phyloP scores from a whole-genome alignment of 2,888 invertebrate genomes.

The Macaria notata region DNA sequence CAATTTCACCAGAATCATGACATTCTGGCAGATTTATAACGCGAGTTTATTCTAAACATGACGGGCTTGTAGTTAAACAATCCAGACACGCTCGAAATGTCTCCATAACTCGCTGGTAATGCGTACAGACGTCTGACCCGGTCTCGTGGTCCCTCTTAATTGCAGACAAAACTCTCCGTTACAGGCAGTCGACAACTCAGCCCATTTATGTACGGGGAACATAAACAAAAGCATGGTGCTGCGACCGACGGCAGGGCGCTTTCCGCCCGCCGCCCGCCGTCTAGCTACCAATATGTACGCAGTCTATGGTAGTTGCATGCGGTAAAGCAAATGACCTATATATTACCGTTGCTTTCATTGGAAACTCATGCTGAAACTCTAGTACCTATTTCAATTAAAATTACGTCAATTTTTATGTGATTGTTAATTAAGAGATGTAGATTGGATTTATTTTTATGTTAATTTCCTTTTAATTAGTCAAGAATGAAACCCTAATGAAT shows the following conservation, averaged over 20 bases:
- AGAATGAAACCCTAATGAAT: too few relatives aligned
- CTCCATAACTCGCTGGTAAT: conserved; percentile 69
- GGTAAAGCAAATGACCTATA: too few relatives aligned
- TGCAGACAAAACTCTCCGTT: conserved; percentile 77
- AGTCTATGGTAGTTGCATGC: too few relatives aligned
- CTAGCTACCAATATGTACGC: too few relatives aligned
- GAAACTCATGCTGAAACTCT: too few relatives aligned
- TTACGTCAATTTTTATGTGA: too few relatives aligned
- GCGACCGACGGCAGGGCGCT: conserved; percentile 50
- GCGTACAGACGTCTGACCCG: conserved; percentile 58
- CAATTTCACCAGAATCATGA: conserved; percentile 41
- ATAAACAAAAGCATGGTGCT: conserved; percentile 61
- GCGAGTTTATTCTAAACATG: conserved; percentile 57
- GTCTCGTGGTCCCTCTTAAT: conserved; percentile 70
- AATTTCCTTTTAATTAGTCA: too few relatives aligned
- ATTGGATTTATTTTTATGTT: too few relatives aligned
- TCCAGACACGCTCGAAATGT: conserved; percentile 61
- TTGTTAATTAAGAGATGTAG: too few relatives aligned
- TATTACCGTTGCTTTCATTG: too few relatives aligned
- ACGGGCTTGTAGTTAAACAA: conserved; percentile 61
- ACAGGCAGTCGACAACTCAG: conserved; percentile 61
- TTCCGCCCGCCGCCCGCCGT: conserved; percentile 31
- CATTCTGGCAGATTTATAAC: conserved; percentile 55
- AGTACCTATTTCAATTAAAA: too few relatives aligned
- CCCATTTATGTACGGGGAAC: conserved; percentile 70